Evolutionary conservation across 2,797 vertebrate genomes (phyloP).

Genomic region (Manis pentadactyla): DNA sequence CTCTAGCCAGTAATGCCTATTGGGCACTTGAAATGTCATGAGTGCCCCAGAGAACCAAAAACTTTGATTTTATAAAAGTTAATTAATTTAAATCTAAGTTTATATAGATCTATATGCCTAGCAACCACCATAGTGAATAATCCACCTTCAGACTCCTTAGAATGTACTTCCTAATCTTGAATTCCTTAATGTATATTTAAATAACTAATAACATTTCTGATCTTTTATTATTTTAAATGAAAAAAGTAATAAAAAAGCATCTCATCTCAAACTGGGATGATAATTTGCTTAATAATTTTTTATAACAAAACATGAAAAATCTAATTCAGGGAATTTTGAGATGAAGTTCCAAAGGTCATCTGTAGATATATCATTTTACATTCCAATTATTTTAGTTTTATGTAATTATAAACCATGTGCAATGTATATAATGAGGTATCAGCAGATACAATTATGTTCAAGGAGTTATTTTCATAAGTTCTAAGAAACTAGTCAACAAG

Average conservation of each 20-base stretch:
- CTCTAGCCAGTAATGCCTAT: background rate
- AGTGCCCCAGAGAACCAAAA: background rate
- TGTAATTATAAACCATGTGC: background rate
- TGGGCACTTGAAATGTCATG: background rate
- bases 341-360: background rate
- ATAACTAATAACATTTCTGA: background rate
- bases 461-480: background rate
- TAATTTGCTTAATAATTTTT: background rate
- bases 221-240: background rate
- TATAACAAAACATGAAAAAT: background rate
- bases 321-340: background rate
- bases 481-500: background rate
- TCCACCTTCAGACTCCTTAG: background rate
- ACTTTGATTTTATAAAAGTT: background rate
- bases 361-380: background rate
- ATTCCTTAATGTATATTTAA: background rate
- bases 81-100: background rate
- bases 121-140: background rate
- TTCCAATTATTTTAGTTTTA: background rate
- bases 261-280: background rate
- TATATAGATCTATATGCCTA: background rate
- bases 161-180: background rate
- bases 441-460: background rate
- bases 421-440: background rate
- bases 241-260: background rate